Conservation (phyloP, 2,888 invertebrate species). For the Ptilodon capucinus region DNA sequence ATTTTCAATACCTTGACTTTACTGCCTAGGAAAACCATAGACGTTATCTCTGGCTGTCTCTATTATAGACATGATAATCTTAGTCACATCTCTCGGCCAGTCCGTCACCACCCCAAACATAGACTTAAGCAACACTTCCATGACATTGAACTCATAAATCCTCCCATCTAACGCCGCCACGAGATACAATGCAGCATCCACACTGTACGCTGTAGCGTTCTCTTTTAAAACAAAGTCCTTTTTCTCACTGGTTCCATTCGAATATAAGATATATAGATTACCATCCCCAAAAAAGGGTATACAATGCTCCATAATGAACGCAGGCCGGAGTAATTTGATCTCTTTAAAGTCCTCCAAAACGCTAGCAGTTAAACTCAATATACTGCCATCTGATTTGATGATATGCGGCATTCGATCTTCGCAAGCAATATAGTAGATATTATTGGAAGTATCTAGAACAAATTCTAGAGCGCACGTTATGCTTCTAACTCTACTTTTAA, state of each 20-base stretch:
- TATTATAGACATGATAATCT: constrained; percentile 55
- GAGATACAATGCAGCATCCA: constrained; percentile 60
- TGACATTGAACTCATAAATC: constrained; percentile 65
- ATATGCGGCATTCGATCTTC: constrained; percentile 49
- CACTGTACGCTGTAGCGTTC: constrained; percentile 55
- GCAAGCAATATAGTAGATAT: constrained; percentile 61
- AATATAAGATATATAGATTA: constrained; percentile 46
- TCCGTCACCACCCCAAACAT: constrained; percentile 48
- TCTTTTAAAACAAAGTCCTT: constrained; percentile 54
- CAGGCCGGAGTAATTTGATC: constrained; percentile 54
- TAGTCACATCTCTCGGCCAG: constrained; percentile 48
- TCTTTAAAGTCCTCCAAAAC: constrained; percentile 50
- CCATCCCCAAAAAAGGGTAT: constrained; percentile 63
- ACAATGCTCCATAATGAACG: constrained; percentile 62
- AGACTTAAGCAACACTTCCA: constrained; percentile 57
- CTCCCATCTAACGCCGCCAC: constrained; percentile 61
- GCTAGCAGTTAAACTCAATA: constrained; percentile 37
- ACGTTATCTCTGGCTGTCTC: constrained; percentile 44
- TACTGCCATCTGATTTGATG: constrained; percentile 40
- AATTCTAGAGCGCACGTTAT: constrained; percentile 58
- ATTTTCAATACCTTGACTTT: background rate
- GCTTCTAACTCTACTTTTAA: constrained; percentile 41
- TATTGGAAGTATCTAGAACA: constrained; percentile 65
- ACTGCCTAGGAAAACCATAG: constrained; percentile 22
- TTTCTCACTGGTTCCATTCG: constrained; percentile 55